Evolutionary conservation across 2,888 invertebrate species (phyloP), one percentile per base, ranked within the genome.

Genomic region (Eristalis arbustorum): DNA sequence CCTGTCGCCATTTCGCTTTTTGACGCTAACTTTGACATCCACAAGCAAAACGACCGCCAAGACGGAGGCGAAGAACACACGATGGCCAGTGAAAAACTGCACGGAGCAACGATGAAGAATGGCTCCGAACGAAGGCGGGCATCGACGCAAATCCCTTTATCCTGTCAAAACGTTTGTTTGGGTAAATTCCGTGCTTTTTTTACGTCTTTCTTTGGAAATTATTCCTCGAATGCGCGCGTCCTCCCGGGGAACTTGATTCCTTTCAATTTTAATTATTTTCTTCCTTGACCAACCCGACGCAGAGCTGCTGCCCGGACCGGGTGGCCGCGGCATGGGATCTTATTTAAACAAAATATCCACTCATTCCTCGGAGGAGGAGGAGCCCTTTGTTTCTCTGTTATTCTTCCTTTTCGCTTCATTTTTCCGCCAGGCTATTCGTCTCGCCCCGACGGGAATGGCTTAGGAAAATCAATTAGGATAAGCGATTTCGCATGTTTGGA

Each of bases 1-100:
- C 87, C 87, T 83, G 87, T 83, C 83, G 83, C 78, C 87, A 79
- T 87, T 87, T 78, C 77, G 71, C 78, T 78, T 82, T 83, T 68
- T 74, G 75, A 79, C 75, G 78, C 75, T 87, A 83, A 83, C 83
- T 87, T 74, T 85, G 77, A 74, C 80, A 73, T 80, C 67, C 56
- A 69, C 56, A 63, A 77, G 77, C 80, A 79, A 72, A 67, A 76
- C 23, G 10, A 66, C 49, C 22, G 28, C 56, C 49, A 22, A 59
- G 68, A 71, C 42, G 28, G 34, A 25, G 25, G 62, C 5, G 59
- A 42, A n/a, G 63, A 34, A 68, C 31, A 75, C 25, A 75, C 25
- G 56, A 23, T 61, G 61, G 22, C 2, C 72, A 56, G 23, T 34
- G 11, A 8, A 62, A 37, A 57, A 25, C 34, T 37, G 66, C 57